Conservation (phyloP, 2,113 vertebrate species). For the Cromileptes altivelis region DNA sequence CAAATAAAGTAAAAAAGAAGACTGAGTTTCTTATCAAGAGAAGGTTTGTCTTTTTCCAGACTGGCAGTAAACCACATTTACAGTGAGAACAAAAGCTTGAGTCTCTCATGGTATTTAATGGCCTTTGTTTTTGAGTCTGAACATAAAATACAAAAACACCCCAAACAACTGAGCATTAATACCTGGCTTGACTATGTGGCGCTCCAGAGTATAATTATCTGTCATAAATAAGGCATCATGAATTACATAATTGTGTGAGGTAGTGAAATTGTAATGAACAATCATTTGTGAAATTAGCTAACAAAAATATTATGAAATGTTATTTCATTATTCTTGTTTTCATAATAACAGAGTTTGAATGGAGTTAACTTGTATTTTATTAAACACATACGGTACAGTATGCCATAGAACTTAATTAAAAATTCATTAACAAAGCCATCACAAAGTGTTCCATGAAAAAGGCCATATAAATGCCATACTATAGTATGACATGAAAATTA, state of each 20-base stretch:
- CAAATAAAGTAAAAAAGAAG: slow-evolving; percentile 6
- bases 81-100: slow-evolving; percentile 4
- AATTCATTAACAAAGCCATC: too few relatives aligned
- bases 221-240: background rate
- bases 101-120: background rate
- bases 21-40: background rate
- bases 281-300: background rate
- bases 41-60: slow-evolving; percentile 3
- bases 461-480: too few relatives aligned
- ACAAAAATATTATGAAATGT: background rate
- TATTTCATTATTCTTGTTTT: background rate
- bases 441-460: too few relatives aligned
- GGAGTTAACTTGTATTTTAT: background rate
- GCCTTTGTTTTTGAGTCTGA: background rate
- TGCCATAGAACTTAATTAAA: too few relatives aligned
- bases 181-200: background rate
- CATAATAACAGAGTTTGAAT: background rate
- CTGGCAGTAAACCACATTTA: slow-evolving; percentile 34
- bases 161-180: background rate
- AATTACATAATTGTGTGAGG: background rate
- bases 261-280: background rate
- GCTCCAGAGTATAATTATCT: background rate
- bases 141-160: background rate
- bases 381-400: too few relatives aligned
- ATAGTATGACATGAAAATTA: too few relatives aligned